These are phyloP conservation scores for Ooceraea biroi DNA, from an alignment of 1,140 invertebrate species.

Conservation along the genomic window DNA sequence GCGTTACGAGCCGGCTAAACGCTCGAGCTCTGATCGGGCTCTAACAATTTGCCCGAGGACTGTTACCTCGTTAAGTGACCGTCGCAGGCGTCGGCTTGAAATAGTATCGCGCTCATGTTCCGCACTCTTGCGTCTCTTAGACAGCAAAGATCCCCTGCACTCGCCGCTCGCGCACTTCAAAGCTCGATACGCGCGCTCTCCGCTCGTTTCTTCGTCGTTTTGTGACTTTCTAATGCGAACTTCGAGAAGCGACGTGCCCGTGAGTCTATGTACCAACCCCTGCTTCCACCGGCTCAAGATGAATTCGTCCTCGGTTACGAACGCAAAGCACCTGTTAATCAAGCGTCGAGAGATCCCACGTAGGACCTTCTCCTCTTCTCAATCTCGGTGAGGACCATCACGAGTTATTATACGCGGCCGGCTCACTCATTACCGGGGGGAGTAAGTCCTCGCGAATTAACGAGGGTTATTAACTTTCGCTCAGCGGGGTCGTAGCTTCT, in stretches of 20 bases:
- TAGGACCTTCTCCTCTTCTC: constrained; percentile 18
- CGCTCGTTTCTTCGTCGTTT: too few relatives aligned
- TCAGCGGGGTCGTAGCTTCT: constrained; percentile 25
- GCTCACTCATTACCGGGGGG: constrained; percentile 60
- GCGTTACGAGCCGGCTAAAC: constrained; percentile 63
- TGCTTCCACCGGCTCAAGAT: neutral
- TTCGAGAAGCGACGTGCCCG: too few relatives aligned
- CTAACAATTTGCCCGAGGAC: constrained; percentile 82
- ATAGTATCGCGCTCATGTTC: constrained; percentile 68
- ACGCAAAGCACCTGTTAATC: constrained; percentile 54
- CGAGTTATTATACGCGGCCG: constrained; percentile 61
- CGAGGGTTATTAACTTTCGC: constrained; percentile 69
- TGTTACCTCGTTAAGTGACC: constrained; percentile 85
- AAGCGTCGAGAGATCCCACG: constrained; percentile 46
- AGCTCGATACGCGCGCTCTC: too few relatives aligned
- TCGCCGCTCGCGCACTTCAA: too few relatives aligned
- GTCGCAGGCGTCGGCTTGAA: constrained; percentile 82
- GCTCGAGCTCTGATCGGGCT: constrained; percentile 54
- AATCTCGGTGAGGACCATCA: constrained; percentile 37
- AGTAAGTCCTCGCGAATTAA: constrained; percentile 73
- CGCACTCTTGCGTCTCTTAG: constrained; percentile 38
- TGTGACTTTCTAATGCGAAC: too few relatives aligned
- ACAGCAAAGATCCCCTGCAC: constrained; percentile 46
- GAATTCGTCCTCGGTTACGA: neutral
- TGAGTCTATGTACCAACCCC: neutral